Evolutionary conservation across 1,140 invertebrate genomes (phyloP).

Genomic region (Habropoda laboriosa): DNA sequence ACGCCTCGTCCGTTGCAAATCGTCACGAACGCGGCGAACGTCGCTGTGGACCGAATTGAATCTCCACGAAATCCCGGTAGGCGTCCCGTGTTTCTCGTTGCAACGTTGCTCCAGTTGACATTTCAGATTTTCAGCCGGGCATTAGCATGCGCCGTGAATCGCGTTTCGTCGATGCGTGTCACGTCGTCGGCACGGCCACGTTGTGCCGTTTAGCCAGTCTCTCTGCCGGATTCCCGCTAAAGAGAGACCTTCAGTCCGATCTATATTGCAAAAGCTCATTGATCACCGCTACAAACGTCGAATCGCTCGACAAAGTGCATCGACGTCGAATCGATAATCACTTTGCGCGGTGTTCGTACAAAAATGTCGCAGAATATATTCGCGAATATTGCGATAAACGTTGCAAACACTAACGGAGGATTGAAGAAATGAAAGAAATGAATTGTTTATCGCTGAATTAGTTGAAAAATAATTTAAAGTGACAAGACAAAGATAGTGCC

Average conservation of each 20-base stretch:
- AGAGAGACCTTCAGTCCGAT: conserved; percentile 33
- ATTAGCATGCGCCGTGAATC: conserved; percentile 66
- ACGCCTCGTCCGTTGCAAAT: conserved; percentile 50
- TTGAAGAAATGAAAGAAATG: no score
- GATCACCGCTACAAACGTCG: no score
- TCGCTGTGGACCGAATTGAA: conserved; percentile 61
- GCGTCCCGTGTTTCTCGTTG: conserved; percentile 58
- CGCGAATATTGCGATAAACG: no score
- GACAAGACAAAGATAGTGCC: no score
- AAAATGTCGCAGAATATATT: no score
- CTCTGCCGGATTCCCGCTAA: conserved; percentile 45
- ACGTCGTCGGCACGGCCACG: conserved; percentile 64
- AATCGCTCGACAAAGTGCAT: no score
- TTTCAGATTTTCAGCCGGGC: conserved; percentile 65
- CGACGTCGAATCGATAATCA: no score
- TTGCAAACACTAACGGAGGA: no score
- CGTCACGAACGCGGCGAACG: conserved; percentile 58
- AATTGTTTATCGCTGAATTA: no score
- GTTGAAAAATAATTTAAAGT: no score
- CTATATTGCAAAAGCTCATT: conserved; percentile 44
- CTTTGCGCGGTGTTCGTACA: no score
- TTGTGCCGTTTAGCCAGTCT: conserved; percentile 66
- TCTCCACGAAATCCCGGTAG: conserved; percentile 67
- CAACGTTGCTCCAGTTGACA: conserved; percentile 63
- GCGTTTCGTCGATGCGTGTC: conserved; percentile 67